Conservation (phyloP, 2,113 vertebrate genomes). For the Scolopax mira region DNA sequence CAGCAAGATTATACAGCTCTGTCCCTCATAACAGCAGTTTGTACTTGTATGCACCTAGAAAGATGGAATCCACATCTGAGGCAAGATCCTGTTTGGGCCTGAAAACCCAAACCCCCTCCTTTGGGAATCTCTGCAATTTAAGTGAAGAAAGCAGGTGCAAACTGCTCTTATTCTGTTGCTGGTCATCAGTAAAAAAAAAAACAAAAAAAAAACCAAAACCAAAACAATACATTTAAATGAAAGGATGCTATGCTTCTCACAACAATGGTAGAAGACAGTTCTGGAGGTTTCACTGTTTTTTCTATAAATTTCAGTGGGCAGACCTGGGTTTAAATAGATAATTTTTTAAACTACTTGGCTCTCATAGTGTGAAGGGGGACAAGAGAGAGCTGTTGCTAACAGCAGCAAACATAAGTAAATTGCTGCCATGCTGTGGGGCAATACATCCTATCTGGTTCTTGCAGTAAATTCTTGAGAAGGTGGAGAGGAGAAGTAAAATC, state of each 20-base stretch:
- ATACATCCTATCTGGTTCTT: background rate
- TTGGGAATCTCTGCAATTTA: background rate
- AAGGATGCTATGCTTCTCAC: background rate
- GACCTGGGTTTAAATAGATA: background rate
- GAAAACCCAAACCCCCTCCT: background rate
- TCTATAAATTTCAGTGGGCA: background rate
- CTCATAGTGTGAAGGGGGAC: background rate
- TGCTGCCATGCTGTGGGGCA: background rate
- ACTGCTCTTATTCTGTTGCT: too few species aligned
- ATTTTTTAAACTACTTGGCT: background rate
- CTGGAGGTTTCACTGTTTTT: background rate
- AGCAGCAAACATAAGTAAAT: slow-evolving; percentile 35
- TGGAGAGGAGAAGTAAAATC: background rate
- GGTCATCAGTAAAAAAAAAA: too few species aligned
- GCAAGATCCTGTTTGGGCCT: background rate
- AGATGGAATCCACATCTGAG: background rate
- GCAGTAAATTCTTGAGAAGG: background rate
- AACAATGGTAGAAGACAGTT: background rate
- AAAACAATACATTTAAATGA: background rate
- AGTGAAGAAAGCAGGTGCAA: background rate
- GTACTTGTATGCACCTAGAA: background rate
- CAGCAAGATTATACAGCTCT: background rate
- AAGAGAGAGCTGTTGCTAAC: background rate
- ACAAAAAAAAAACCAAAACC: background rate
- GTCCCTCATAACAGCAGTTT: background rate